Evolutionary conservation across 2,113 vertebrate species (phyloP).

Genomic region (Oncorhynchus nerka): DNA sequence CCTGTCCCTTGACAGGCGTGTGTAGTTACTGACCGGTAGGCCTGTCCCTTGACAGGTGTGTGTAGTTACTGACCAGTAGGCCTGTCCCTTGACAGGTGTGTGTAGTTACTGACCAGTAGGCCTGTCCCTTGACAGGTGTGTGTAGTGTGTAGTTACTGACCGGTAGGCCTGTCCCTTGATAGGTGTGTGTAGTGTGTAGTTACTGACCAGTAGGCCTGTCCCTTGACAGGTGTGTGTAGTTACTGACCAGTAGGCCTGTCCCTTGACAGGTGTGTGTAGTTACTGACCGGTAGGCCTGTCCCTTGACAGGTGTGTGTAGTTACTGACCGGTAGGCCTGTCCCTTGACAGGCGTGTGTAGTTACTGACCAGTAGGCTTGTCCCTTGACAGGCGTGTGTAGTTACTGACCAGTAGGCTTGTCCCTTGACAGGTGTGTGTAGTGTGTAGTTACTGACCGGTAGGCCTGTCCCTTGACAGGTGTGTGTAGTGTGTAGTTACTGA

Average conservation of each 20-base stretch:
- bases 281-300: no score
- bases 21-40: slow-evolving; percentile 77
- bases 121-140: slow-evolving; percentile 83
- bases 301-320: no score
- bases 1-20: slow-evolving; percentile 84
- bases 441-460: no score
- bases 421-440: no score
- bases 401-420: no score
- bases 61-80: slow-evolving; percentile 77
- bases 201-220: slow-evolving; percentile 86
- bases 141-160: slow-evolving; percentile 47
- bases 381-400: no score
- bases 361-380: no score
- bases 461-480: no score
- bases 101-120: slow-evolving; percentile 77
- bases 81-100: slow-evolving; percentile 84
- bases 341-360: no score
- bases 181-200: slow-evolving; percentile 61
- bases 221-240: slow-evolving; percentile 73
- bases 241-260: no score
- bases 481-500: no score
- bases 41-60: slow-evolving; percentile 84
- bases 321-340: no score
- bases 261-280: slow-evolving; percentile 65
- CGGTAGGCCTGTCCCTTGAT: slow-evolving; percentile 88